Percentiles rank a stretch among this genome's conserved stretches.
These are phyloP conservation scores for Galerucella calmariensis DNA, from an alignment of 2,888 invertebrate genomes.

Conservation along the genomic window DNA sequence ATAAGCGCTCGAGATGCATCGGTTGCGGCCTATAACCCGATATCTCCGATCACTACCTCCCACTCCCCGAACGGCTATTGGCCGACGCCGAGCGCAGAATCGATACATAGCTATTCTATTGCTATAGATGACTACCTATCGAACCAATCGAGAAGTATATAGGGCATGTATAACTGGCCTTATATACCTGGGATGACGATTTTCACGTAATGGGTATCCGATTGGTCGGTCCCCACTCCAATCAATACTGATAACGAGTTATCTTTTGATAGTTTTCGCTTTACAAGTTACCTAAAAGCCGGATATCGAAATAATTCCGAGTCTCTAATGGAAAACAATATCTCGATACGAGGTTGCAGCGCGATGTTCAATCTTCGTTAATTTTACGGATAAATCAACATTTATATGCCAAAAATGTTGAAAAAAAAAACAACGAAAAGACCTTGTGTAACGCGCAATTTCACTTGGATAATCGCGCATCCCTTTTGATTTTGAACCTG, in stretches of 20 bases:
- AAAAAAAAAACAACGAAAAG: no score
- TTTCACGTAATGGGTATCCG: constrained; percentile 41
- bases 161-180: constrained; percentile 46
- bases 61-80: constrained; percentile 64
- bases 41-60: constrained; percentile 56
- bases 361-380: background rate
- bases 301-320: background rate
- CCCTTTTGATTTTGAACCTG: no score
- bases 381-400: no score
- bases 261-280: constrained; percentile 23
- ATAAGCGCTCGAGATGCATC: constrained; percentile 55
- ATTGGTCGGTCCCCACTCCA: constrained; percentile 36
- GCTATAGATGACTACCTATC: constrained; percentile 67
- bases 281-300: background rate
- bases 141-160: constrained; percentile 62
- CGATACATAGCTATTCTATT: constrained; percentile 69
- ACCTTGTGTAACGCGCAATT: no score
- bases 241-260: constrained; percentile 28
- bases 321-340: background rate
- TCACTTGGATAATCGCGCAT: no score
- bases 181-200: constrained; percentile 45
- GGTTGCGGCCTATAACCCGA: constrained; percentile 59
- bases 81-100: constrained; percentile 70
- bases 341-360: background rate
- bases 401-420: no score